Percentiles rank a stretch among this genome's conserved stretches.
These are phyloP conservation scores for Zophobas atratus DNA, from an alignment of 1,140 invertebrate species.

Conservation along the genomic window DNA sequence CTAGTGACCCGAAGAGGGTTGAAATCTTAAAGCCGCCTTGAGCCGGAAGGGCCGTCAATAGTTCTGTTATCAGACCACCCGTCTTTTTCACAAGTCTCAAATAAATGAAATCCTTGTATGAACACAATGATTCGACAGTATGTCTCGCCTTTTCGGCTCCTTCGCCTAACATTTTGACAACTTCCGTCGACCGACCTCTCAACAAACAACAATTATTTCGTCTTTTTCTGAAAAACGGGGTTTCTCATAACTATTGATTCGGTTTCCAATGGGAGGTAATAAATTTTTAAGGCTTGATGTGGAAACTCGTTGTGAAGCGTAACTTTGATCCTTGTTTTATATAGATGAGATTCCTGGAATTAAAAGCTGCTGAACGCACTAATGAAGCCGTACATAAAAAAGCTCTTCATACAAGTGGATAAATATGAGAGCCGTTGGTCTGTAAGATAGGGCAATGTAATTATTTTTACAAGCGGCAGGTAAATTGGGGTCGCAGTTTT, in stretches of 20 bases:
- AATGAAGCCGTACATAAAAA: not conserved
- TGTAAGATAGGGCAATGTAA: not conserved
- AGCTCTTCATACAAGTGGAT: not conserved
- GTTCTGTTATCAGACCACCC: slow-evolving; percentile 20
- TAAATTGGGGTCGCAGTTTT: no score
- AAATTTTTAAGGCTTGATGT: slow-evolving; percentile 5
- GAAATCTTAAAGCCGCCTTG: slow-evolving; percentile 31
- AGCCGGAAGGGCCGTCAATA: slow-evolving; percentile 36
- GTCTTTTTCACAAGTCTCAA: slow-evolving; percentile 39
- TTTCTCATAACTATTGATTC: slow-evolving; percentile 5
- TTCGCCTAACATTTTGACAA: not conserved
- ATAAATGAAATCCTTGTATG: slow-evolving; percentile 32
- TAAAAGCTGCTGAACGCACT: not conserved
- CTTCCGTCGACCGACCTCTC: not conserved
- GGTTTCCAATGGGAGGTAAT: not conserved
- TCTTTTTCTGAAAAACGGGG: not conserved
- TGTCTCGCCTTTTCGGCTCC: slow-evolving; percentile 13
- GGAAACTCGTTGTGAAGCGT: not conserved
- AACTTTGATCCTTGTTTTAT: not conserved
- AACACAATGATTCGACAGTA: slow-evolving; percentile 24
- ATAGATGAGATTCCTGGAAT: not conserved
- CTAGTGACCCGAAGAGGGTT: slow-evolving; percentile 42
- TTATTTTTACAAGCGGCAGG: not conserved
- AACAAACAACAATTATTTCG: slow-evolving; percentile 7
- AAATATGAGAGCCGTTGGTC: not conserved